These are phyloP conservation scores for Lichenostomus cassidix DNA, from an alignment of 2,113 vertebrate species.

Conservation along the genomic window DNA sequence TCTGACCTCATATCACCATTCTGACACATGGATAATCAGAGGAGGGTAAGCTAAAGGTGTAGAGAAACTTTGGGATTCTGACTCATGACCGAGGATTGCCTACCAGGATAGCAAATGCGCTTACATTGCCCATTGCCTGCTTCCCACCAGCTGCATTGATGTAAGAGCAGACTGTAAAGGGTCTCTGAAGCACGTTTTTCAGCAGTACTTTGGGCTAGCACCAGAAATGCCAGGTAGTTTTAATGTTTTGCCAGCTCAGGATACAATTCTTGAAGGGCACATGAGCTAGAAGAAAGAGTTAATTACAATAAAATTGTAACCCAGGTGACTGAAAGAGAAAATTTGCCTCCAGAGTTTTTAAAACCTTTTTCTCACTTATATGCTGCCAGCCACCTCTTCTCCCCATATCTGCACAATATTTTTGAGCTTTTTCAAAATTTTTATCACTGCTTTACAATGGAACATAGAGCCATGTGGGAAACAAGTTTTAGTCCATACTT, in stretches of 20 bases:
- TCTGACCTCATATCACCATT: not conserved
- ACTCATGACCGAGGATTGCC: not conserved
- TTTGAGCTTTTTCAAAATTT: not conserved
- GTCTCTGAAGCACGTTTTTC: not conserved
- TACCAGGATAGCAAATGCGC: not conserved
- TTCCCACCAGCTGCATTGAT: not conserved
- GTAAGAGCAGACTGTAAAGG: not conserved
- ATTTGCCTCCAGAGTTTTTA: not conserved
- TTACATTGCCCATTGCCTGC: not conserved
- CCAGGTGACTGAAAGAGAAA: not conserved
- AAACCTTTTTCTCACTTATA: not conserved
- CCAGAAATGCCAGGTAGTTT: not conserved
- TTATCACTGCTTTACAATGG: not conserved
- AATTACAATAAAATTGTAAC: not conserved
- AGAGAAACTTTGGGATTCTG: not conserved
- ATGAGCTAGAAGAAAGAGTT: not conserved
- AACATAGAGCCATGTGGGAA: not conserved
- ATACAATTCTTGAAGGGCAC: not conserved
- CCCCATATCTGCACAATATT: not conserved
- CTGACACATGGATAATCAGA: not conserved
- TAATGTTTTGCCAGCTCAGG: not conserved
- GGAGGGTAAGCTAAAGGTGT: not conserved
- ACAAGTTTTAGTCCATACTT: not conserved
- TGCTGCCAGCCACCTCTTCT: not conserved
- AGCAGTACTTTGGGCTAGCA: not conserved